phyloP scores from a whole-genome alignment of 1,140 invertebrate genomes.

The Drosophila repletoides region DNA sequence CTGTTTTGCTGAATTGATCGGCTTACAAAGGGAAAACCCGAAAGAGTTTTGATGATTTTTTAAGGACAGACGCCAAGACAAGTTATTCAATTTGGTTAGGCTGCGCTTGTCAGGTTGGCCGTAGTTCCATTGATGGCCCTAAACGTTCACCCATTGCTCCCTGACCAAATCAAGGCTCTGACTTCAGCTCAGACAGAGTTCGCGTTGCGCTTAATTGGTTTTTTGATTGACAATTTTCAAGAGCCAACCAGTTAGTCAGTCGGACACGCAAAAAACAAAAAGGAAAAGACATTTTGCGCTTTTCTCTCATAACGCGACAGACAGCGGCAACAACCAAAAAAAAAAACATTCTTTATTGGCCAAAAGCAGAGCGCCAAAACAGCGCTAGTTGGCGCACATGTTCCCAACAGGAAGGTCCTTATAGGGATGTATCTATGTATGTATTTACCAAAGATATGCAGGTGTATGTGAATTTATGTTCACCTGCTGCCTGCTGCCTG shows the following conservation, averaged over 20 bases:
- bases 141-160: conserved; percentile 31
- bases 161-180: conserved; percentile 19
- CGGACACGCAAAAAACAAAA: background rate
- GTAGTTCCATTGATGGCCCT: conserved; percentile 30
- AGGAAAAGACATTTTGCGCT: conserved; percentile 6
- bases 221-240: conserved; percentile 82
- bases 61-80: too few species aligned
- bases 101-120: conserved; percentile 28
- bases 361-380: conserved; percentile 32
- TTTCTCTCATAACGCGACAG: conserved; percentile 69
- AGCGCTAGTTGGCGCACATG: conserved; percentile 8
- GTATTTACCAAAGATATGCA: background rate
- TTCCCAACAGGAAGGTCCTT: background rate
- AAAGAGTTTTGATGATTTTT: too few species aligned
- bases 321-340: conserved; percentile 18
- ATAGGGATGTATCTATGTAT: background rate
- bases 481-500: too few species aligned
- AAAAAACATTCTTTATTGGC: conserved; percentile 66
- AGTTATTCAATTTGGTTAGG: too few species aligned
- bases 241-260: conserved; percentile 34
- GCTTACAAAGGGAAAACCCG: too few species aligned
- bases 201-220: conserved; percentile 78
- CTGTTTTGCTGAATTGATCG: too few species aligned
- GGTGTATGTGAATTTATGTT: background rate
- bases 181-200: conserved; percentile 34